These are phyloP conservation scores for Hystrix cristata DNA, from an alignment of 2,113 vertebrate genomes.

Conservation along the genomic window DNA sequence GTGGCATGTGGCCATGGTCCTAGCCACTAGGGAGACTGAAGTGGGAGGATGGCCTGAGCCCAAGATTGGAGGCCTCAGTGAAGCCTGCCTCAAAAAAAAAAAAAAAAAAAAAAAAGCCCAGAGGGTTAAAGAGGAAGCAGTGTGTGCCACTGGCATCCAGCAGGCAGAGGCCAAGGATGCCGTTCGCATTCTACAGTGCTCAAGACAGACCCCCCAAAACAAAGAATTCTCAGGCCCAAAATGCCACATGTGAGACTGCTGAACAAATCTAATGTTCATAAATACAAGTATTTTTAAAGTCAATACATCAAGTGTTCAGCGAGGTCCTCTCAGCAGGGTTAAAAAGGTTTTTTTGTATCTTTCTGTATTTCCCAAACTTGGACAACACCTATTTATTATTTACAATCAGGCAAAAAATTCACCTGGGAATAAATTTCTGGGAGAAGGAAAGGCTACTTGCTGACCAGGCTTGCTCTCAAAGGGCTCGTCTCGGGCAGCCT, in stretches of 20 bases:
- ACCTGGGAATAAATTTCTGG: neutral
- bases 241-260: neutral
- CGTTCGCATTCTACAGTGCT: neutral
- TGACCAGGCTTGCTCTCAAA: slow-evolving; percentile 57
- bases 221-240: neutral
- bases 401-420: neutral
- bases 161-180: neutral
- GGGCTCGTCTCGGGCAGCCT: slow-evolving; percentile 69
- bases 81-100: neutral
- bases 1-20: neutral
- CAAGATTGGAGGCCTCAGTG: neutral
- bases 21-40: neutral
- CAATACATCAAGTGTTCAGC: neutral
- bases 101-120: neutral
- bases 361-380: slow-evolving; percentile 33
- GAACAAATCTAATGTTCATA: neutral
- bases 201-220: neutral
- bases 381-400: slow-evolving; percentile 43
- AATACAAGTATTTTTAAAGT: neutral
- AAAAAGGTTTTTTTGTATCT: neutral
- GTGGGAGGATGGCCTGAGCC: neutral
- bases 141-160: neutral
- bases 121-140: neutral
- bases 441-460: neutral
- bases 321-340: neutral